phyloP scores from a whole-genome alignment of 2,888 invertebrate species.

The Scaptodrosophila latifasciaeformis region DNA sequence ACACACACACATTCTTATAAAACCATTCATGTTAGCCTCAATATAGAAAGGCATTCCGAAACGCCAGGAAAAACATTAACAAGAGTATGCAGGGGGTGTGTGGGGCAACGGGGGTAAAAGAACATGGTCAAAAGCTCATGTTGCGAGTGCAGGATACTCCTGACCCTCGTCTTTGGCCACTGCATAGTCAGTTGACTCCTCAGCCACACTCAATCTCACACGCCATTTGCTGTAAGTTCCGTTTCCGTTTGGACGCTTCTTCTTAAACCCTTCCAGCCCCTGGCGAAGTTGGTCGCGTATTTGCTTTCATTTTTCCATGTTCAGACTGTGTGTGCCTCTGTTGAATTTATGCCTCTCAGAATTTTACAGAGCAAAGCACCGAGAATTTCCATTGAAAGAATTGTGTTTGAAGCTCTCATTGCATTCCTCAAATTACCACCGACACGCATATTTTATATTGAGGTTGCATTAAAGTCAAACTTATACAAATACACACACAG shows the following conservation, averaged over 20 bases:
- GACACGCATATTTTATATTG: constrained; percentile 65
- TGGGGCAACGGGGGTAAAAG: too few relatives aligned
- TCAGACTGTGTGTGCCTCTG: constrained; percentile 30
- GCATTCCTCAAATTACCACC: constrained; percentile 66
- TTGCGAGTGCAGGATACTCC: constrained; percentile 25
- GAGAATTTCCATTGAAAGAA: constrained; percentile 6
- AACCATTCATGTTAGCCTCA: constrained; percentile 14
- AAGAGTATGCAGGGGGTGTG: too few relatives aligned
- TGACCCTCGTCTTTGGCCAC: background rate
- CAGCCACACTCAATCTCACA: constrained; percentile 33
- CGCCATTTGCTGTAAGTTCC: constrained; percentile 66
- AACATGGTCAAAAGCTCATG: constrained; percentile 48
- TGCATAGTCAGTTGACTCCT: background rate
- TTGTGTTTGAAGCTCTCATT: constrained; percentile 29
- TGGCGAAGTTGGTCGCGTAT: background rate
- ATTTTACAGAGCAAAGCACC: background rate
- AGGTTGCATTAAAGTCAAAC: constrained; percentile 48
- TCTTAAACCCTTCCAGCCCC: constrained; percentile 25
- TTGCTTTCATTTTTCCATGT: constrained; percentile 6
- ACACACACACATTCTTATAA: too few relatives aligned
- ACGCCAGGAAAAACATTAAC: background rate
- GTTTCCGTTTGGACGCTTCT: constrained; percentile 41
- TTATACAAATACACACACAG: too few relatives aligned
- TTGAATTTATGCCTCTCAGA: constrained; percentile 51
- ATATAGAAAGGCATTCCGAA: constrained; percentile 24